Evolutionary conservation across 2,113 vertebrate species (phyloP), one percentile per base, ranked within the genome.

Genomic region (Malurus melanocephalus): DNA sequence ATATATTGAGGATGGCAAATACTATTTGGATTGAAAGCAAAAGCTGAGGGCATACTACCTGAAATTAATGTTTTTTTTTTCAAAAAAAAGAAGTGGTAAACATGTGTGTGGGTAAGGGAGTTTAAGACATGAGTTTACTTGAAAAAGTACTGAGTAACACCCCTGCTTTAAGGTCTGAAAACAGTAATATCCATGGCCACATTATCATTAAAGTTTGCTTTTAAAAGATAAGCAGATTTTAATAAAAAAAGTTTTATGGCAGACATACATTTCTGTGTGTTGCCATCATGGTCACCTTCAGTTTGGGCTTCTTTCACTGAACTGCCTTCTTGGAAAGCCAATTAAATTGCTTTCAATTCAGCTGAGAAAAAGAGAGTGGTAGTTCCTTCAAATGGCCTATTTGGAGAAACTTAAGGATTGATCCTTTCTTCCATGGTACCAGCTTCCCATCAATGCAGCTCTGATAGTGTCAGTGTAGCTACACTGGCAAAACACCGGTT

Each of bases 361-460:
- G 42, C 42, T 30, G 75, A 93, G 90, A 85, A 87, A 84, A 81
- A 87, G 40, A 71, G 88, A 89, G 75, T 16, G 46, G 68, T 85
- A 46, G 27, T 48, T 76, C 17, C 4, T 87, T 94, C 65, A 74
- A 94, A 85, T 24, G 79, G 80, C 42, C 87, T 94, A 35, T 92
- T 85, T 91, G 91, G 89, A 92, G 59, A 85, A 93, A 93, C 81
- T 78, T 32, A 57, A 85, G 85, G 87, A 94, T 92, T 94, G 93
- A 94, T 94, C 87, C 93, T 88, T 90, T 91, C 71, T 90, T 88
- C 85, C 76, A 77, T 73, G 72, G 75, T 76, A 77, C 61, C 76
- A 38, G 65, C 61, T 68, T 71, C 87, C 87, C 82, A 89, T 92
- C 93, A 92, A 80, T 57, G 72, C 84, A 76, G 35, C 94, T 90